These are phyloP conservation scores for Ramazzottius varieornatus DNA, from an alignment of 2,888 invertebrate species.

Conservation along the genomic window DNA sequence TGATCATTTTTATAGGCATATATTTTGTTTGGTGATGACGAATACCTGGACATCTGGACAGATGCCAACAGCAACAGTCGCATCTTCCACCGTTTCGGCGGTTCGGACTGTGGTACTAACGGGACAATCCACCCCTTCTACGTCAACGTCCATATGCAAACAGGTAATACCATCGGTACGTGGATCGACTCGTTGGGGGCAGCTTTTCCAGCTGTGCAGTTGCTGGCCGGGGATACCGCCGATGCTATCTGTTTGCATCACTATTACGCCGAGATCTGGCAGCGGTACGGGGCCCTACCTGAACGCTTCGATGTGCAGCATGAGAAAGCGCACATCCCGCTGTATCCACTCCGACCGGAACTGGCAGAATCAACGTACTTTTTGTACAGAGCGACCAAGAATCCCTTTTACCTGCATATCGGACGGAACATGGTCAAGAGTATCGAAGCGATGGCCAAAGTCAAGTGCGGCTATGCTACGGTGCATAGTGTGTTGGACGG, in stretches of 20 bases:
- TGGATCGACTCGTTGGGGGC: slow-evolving; percentile 38
- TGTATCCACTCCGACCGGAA: slow-evolving; percentile 37
- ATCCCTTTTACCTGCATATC: slow-evolving; percentile 37
- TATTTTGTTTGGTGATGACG: slow-evolving; percentile 33
- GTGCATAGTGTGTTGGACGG: slow-evolving; percentile 35
- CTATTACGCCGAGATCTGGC: slow-evolving; percentile 35
- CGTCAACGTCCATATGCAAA: slow-evolving; percentile 36
- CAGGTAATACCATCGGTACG: slow-evolving; percentile 29
- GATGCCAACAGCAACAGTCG: slow-evolving; percentile 31
- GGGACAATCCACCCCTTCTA: slow-evolving; percentile 29
- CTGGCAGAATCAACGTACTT: slow-evolving; percentile 36
- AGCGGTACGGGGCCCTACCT: slow-evolving; percentile 31
- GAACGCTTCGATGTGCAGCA: slow-evolving; percentile 28
- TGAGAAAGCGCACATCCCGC: slow-evolving; percentile 30
- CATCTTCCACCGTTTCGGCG: slow-evolving; percentile 26
- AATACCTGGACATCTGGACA: slow-evolving; percentile 32
- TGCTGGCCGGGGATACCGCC: slow-evolving; percentile 34
- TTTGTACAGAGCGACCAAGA: slow-evolving; percentile 34
- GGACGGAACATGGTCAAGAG: slow-evolving; percentile 32
- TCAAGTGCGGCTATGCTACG: slow-evolving; percentile 36
- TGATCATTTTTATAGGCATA: slow-evolving; percentile 22
- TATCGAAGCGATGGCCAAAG: slow-evolving; percentile 28
- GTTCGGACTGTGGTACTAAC: not conserved
- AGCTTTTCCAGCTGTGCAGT: slow-evolving; percentile 23
- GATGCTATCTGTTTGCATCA: slow-evolving; percentile 38